Base-by-base conservation (phyloP, 2,113 vertebrate species). In the Chrysemys picta region DNA sequence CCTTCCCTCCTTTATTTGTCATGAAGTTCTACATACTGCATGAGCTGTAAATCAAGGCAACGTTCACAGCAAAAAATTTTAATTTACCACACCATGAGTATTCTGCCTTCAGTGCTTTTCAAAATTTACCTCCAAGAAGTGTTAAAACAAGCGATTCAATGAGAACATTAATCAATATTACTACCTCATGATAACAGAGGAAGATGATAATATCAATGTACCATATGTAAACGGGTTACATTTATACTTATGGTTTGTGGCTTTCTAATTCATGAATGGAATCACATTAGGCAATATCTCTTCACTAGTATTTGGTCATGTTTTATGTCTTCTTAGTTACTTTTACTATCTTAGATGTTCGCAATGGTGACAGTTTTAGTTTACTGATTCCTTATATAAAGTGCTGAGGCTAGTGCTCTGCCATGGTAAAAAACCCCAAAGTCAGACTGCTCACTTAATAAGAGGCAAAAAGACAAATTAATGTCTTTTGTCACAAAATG, bases 51-150 rank as follows among this genome's bases (percentile, higher is more conserved):
- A 31, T 62, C 29, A 31, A 62, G 59, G 9, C 21, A 84, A 85
- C 81, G 2, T 79, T 83, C 10, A 3, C 25, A 45, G 10, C 19
- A 76, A 83, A 45, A 29, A 59, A 12, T 62, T 31, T 11, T 62
- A 62, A 62, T 65, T 82, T 80, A 72, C 87, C 0, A 0, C n/a
- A 57, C 3, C 0, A 1, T 62, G 53, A 47, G 0, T 52, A 42
- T 59, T 91, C 88, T 88, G 50, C 12, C 92, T 79, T 78, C 79
- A 47, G 27, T 91, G 47, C 52, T 85, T 92, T 91, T 62, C 31
- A 84, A 82, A 91, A 69, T 31, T 2, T 49, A 88, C 69, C 38
- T 96, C 57, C 84, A 94, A 89, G n/a, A 42, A 62, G 59, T 88
- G 76, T 53, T n/a, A 35, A 50, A 31, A 52, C 6, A 62, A 62